Evolutionary conservation across 2,113 vertebrate genomes (phyloP).

Genomic region (Chaetodon auriga): DNA sequence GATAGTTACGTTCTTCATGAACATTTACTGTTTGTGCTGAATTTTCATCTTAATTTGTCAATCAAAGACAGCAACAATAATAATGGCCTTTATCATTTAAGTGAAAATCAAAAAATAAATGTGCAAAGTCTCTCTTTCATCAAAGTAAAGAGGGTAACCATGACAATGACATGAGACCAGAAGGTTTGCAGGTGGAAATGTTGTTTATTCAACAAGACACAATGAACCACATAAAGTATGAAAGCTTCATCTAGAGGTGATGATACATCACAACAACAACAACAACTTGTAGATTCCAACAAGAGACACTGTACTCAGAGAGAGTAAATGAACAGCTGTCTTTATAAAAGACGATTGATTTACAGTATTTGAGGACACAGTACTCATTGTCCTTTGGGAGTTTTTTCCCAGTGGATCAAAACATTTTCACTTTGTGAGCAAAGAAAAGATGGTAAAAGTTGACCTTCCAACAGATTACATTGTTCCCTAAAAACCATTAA

Average conservation of each 20-base stretch:
- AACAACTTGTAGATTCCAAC: slow-evolving; percentile 29
- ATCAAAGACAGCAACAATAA: too few species aligned
- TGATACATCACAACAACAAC: slow-evolving; percentile 54
- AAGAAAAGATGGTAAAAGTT: background rate
- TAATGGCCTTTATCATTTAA: too few species aligned
- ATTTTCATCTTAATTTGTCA: too few species aligned
- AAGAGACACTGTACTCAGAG: slow-evolving; percentile 32
- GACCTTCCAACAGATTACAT: slow-evolving; percentile 38
- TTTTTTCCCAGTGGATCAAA: background rate
- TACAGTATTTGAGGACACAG: slow-evolving; percentile 4
- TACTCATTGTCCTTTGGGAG: background rate
- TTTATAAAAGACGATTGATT: slow-evolving; percentile 38
- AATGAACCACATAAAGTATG: background rate
- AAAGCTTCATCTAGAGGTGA: slow-evolving; percentile 10
- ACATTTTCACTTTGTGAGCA: background rate
- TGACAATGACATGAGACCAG: background rate
- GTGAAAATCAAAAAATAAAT: too few species aligned
- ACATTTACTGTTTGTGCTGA: too few species aligned
- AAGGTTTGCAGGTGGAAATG: background rate
- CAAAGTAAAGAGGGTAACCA: too few species aligned
- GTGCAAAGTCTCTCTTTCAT: too few species aligned
- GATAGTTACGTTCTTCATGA: too few species aligned
- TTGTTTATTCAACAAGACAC: background rate
- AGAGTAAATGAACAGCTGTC: slow-evolving; percentile 27
- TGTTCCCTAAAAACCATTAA: background rate